These are phyloP conservation scores for Rhopalosiphum padi DNA, from an alignment of 1,140 invertebrate species.

Conservation along the genomic window DNA sequence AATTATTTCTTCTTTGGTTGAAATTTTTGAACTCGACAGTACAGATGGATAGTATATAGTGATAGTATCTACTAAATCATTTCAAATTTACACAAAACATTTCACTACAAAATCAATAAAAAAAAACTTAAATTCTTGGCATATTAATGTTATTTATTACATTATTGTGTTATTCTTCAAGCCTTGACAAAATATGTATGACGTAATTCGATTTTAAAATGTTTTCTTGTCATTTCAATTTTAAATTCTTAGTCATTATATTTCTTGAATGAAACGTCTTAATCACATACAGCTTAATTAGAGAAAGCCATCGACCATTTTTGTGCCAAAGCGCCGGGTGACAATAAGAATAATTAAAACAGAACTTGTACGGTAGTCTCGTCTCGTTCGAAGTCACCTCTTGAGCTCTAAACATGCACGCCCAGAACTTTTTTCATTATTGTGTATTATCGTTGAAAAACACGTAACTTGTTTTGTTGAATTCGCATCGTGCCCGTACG, in stretches of 20 bases:
- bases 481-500: background rate
- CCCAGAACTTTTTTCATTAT: background rate
- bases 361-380: background rate
- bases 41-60: too few relatives aligned
- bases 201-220: background rate
- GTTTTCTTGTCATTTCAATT: background rate
- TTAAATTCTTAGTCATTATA: background rate
- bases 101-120: too few relatives aligned
- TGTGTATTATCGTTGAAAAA: background rate
- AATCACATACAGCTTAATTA: background rate
- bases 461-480: background rate
- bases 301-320: background rate
- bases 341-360: background rate
- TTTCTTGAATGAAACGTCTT: too few relatives aligned
- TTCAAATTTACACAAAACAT: too few relatives aligned
- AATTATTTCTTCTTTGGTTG: background rate
- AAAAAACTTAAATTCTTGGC: background rate
- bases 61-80: too few relatives aligned
- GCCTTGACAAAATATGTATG: background rate
- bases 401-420: background rate
- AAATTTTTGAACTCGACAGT: too few relatives aligned
- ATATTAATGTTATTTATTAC: too few relatives aligned
- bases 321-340: background rate
- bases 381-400: background rate
- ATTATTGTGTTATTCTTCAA: too few relatives aligned